Evolutionary conservation across 1,140 invertebrate genomes (phyloP).

Genomic region (Drosophila tropicalis): DNA sequence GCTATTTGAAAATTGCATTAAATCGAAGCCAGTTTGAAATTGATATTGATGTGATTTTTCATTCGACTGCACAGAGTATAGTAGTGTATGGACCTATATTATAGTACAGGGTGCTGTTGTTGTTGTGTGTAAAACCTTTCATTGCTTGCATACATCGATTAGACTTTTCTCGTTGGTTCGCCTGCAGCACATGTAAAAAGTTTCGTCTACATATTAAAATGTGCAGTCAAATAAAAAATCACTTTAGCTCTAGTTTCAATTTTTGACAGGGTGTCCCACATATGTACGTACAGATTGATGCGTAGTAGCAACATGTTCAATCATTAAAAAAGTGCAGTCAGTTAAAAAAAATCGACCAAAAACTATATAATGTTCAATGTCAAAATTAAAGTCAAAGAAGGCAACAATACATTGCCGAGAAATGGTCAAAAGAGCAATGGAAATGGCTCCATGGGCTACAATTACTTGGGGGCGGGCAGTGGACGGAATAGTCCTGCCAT

Average conservation of each 20-base stretch:
- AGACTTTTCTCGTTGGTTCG: background rate
- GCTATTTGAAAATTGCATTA: constrained; percentile 35
- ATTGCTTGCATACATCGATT: constrained; percentile 21
- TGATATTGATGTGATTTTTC: constrained; percentile 46
- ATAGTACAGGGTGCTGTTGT: constrained; percentile 1
- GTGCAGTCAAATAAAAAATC: constrained; percentile 44
- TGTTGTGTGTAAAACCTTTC: too few relatives aligned
- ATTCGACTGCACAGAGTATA: constrained; percentile 35
- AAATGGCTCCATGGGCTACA: constrained; percentile 14
- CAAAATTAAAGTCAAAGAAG: constrained; percentile 83
- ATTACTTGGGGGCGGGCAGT: constrained; percentile 41
- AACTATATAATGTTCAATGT: constrained; percentile 77
- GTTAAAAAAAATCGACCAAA: constrained; percentile 30
- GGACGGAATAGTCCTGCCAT: constrained; percentile 76
- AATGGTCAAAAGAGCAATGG: constrained; percentile 58
- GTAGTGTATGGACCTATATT: background rate
- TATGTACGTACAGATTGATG: background rate
- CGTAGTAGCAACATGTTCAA: constrained; percentile 32
- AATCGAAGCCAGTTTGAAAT: constrained; percentile 28
- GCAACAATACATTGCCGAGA: constrained; percentile 79
- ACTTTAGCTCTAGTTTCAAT: constrained; percentile 21
- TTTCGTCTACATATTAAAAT: constrained; percentile 39
- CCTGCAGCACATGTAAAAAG: constrained; percentile 11
- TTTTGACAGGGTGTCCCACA: constrained; percentile 33
- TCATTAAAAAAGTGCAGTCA: constrained; percentile 57